Base-by-base conservation (phyloP, 2,888 invertebrate genomes). In the Patella caerulea region DNA sequence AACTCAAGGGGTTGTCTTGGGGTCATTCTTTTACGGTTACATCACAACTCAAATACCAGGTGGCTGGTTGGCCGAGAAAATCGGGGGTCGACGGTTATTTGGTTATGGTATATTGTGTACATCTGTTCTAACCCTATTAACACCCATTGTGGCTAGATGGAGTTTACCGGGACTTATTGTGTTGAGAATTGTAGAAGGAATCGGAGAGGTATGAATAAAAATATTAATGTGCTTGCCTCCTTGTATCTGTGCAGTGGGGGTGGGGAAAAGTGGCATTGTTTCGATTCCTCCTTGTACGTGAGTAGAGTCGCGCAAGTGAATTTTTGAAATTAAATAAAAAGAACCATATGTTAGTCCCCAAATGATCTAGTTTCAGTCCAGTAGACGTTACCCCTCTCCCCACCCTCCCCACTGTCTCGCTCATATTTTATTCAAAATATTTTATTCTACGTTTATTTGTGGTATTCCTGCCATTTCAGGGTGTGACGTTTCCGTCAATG, bases 51-150 rank as follows among this genome's bases (percentile, higher is more conserved):
- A 91, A 82, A 77, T 91, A 45, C 90, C 90, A 15, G 91, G 91
- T 3, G 91, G 91, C 2, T 89, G 86, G 86, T 88, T 96, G 53
- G 95, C 96, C 0, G 96, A 96, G 87, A 94, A 94, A 84, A 96
- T 95, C 84, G 97, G 97, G 17, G 97, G 96, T n/a, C 97, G 97
- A 91, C 95, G 95, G 92, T 94, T 96, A 0, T 93, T 96, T 24
- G 96, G 96, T 0, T 92, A 96, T 78, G 97, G 97, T 71, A 95
- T 97, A 17, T 92, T 97, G 1, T 95, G 95, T 17, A 96, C 96
- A 0, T 95, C 96, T 0, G 90, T 96, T 12, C 95, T 97, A 85
- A 96, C 96, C 0, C 88, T 97, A 2, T 87, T 97, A 5, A 96
- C 96, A 0, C 97, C 97, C 0, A 88, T 95, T 84, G 94, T 95